phyloP scores from a whole-genome alignment of 1,140 invertebrate species.

The Hormaphis cornu region DNA sequence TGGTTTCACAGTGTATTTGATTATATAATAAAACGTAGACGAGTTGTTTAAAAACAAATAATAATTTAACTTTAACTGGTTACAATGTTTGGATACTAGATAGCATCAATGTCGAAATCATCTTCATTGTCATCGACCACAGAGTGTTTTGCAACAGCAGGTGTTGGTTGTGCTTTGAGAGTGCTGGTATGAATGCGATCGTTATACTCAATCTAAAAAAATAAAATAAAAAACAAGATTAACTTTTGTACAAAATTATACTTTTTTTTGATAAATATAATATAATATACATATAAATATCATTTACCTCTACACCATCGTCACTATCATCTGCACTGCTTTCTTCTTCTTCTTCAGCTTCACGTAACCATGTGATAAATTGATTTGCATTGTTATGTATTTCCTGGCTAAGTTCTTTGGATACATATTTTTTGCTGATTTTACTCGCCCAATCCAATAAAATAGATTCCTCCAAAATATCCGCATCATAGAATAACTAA shows the following conservation, averaged over 20 bases:
- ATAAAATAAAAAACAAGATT: no score
- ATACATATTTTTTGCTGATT: conserved; percentile 86
- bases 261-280: not conserved
- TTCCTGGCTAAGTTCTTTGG: conserved; percentile 80
- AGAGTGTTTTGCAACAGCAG: conserved; percentile 39
- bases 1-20: not conserved
- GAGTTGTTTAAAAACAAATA: not conserved
- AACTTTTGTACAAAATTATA: not conserved
- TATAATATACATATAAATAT: not conserved
- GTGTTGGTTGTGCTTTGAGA: conserved; percentile 53
- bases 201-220: conserved; percentile 69
- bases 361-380: conserved; percentile 92
- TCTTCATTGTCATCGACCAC: conserved; percentile 58
- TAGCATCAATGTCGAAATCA: conserved; percentile 82
- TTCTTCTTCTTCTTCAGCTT: conserved; percentile 88
- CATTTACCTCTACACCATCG: conserved; percentile 55
- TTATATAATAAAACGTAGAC: not conserved
- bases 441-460: conserved; percentile 92
- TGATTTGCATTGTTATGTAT: conserved; percentile 86
- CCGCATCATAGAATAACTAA: conserved; percentile 84
- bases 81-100: conserved; percentile 46
- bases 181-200: conserved; percentile 68
- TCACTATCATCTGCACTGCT: conserved; percentile 59
- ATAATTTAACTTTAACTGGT: not conserved
- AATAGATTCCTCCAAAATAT: conserved; percentile 89